These are phyloP conservation scores for Sylvia borin DNA, from an alignment of 2,797 vertebrate genomes.

Conservation along the genomic window DNA sequence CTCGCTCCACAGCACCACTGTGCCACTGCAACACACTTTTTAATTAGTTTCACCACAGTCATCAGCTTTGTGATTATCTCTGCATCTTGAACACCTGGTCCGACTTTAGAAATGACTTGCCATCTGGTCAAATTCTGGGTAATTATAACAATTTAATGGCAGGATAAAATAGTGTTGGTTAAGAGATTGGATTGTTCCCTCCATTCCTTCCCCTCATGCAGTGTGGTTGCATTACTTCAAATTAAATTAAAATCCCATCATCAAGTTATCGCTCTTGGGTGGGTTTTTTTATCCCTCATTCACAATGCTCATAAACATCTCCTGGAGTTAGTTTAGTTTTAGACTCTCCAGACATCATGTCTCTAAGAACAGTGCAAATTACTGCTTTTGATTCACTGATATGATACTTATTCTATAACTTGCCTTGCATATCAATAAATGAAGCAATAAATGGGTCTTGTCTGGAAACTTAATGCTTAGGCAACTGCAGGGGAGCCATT, in stretches of 20 bases:
- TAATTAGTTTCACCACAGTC: conserved; percentile 75
- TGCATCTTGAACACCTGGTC: conserved; percentile 76
- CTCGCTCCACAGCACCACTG: neutral
- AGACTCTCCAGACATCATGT: neutral
- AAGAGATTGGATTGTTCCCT: conserved; percentile 54
- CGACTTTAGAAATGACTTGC: conserved; percentile 74
- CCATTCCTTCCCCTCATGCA: conserved; percentile 27
- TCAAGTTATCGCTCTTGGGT: conserved; percentile 31
- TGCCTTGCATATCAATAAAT: conserved; percentile 51
- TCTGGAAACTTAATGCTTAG: conserved; percentile 35
- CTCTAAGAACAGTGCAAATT: neutral
- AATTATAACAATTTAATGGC: conserved; percentile 76
- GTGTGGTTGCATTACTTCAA: conserved; percentile 56
- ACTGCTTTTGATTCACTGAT: conserved; percentile 16
- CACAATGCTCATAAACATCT: conserved; percentile 10
- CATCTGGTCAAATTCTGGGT: conserved; percentile 76
- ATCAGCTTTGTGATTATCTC: conserved; percentile 76
- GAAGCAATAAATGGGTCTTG: conserved; percentile 33
- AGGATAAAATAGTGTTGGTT: conserved; percentile 65
- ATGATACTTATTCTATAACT: conserved; percentile 11
- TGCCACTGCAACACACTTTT: conserved; percentile 57
- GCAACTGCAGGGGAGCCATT: conserved; percentile 11
- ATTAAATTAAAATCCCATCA: conserved; percentile 64
- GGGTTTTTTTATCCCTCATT: neutral
- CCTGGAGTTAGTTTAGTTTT: conserved; percentile 18